Percentiles rank a stretch among this genome's conserved stretches.
Evolutionary conservation across 2,797 vertebrate species (phyloP).

Genomic region (Molothrus ater): DNA sequence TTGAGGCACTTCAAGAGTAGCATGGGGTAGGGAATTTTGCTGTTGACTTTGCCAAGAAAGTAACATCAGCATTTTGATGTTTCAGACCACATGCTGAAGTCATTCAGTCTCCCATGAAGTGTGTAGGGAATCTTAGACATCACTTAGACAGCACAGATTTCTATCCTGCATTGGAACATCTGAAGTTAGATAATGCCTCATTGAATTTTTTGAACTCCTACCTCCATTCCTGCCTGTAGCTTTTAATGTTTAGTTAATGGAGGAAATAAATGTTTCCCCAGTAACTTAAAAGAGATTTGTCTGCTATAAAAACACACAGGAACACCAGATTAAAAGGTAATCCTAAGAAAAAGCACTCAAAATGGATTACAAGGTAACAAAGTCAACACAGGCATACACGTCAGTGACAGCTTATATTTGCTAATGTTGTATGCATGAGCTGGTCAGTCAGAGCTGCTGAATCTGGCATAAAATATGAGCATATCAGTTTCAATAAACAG

Average conservation of each 20-base stretch:
- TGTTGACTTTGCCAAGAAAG: neutral
- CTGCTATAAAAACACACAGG: constrained; percentile 26
- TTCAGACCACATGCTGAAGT: constrained; percentile 10
- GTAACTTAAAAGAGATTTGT: constrained; percentile 49
- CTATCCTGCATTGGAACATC: neutral
- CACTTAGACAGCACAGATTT: neutral
- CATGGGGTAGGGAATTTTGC: neutral
- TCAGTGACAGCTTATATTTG: constrained; percentile 46
- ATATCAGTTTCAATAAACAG: constrained; percentile 37
- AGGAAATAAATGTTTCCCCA: constrained; percentile 41
- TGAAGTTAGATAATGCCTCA: constrained; percentile 10
- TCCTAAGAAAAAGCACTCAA: constrained; percentile 41
- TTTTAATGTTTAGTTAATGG: constrained; percentile 40
- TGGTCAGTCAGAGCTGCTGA: neutral
- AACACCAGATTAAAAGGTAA: constrained; percentile 46
- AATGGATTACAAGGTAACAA: constrained; percentile 44
- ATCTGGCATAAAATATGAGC: neutral
- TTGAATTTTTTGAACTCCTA: neutral
- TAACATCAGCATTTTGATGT: neutral
- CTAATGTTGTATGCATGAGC: neutral
- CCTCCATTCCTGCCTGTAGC: neutral
- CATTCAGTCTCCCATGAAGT: neutral
- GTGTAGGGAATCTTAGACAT: neutral
- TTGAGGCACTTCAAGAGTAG: neutral
- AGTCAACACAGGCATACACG: constrained; percentile 42